A percentile compares a stretch with the other conserved stretches of the same genome.
Conservation (phyloP, 1,140 invertebrate species). For the Maconellicoccus hirsutus region DNA sequence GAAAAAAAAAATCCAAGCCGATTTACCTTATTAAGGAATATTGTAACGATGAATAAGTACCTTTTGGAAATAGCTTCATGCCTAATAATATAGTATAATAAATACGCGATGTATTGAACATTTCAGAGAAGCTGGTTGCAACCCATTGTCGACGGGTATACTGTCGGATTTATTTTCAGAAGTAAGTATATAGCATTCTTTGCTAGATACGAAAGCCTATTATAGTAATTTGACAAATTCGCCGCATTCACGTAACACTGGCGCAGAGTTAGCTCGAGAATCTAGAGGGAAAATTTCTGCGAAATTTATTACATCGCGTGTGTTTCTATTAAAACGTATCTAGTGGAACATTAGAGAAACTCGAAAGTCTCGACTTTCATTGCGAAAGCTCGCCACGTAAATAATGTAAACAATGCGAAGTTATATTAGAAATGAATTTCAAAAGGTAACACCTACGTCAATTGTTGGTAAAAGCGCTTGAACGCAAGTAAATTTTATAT, state of each 20-base stretch:
- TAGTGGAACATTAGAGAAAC: not conserved
- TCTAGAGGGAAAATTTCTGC: too few species aligned
- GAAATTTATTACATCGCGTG: not conserved
- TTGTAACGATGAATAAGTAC: too few species aligned
- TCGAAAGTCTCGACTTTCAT: not conserved
- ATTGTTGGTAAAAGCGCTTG: too few species aligned
- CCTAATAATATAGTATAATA: too few species aligned
- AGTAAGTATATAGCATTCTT: slow-evolving; percentile 29
- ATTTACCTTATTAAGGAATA: too few species aligned
- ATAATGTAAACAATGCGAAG: slow-evolving; percentile 1
- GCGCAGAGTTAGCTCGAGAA: not conserved
- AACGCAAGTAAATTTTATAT: too few species aligned
- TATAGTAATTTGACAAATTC: not conserved
- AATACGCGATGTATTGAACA: not conserved
- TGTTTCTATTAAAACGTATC: not conserved
- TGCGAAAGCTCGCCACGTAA: not conserved
- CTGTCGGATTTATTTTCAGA: slow-evolving; percentile 75
- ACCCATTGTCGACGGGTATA: slow-evolving; percentile 74
- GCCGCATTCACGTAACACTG: not conserved
- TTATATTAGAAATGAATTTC: not conserved
- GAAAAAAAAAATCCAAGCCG: too few species aligned
- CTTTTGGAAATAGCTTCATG: too few species aligned
- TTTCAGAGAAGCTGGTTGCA: slow-evolving; percentile 72
- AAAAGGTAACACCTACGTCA: not conserved
- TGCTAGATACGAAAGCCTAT: not conserved